Percentiles rank a stretch among this genome's conserved stretches.
Conservation (phyloP, 1,140 invertebrate genomes). For the Hylyphantes graminicola region DNA sequence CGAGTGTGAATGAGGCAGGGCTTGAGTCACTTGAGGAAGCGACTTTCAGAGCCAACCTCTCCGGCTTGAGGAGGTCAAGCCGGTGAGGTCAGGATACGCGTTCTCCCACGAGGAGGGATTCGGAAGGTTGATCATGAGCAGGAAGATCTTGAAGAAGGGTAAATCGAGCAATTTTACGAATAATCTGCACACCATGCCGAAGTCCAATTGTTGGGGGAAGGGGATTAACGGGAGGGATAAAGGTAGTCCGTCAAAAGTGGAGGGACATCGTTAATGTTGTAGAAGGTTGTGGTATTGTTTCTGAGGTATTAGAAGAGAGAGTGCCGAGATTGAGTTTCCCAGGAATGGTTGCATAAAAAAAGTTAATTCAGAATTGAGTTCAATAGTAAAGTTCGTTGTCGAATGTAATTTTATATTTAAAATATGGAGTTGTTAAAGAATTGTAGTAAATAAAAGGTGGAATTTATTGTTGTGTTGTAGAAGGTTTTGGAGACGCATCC, state of each 20-base stretch:
- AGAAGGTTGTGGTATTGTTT: no score
- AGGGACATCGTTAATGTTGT: not conserved
- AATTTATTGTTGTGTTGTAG: no score
- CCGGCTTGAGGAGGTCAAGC: slow-evolving; percentile 83
- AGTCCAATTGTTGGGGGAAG: slow-evolving; percentile 1
- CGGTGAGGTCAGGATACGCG: slow-evolving; percentile 94
- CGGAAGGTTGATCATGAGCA: slow-evolving; percentile 96
- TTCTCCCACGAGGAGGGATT: slow-evolving; percentile 98
- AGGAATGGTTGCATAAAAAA: no score
- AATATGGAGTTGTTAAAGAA: no score
- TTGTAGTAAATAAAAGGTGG: no score
- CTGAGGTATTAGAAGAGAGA: no score
- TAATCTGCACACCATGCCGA: slow-evolving; percentile 45
- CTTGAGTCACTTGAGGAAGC: slow-evolving; percentile 71
- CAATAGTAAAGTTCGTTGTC: no score
- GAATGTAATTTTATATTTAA: no score
- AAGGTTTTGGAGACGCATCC: no score
- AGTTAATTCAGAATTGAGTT: no score
- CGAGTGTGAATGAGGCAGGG: slow-evolving; percentile 88
- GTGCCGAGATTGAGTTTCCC: no score
- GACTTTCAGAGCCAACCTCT: slow-evolving; percentile 80
- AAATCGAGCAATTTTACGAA: slow-evolving; percentile 54
- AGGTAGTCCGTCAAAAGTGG: slow-evolving; percentile 54
- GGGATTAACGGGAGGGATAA: slow-evolving; percentile 40
- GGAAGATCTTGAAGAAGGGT: slow-evolving; percentile 86